Conservation (phyloP, 2,888 invertebrate species). For the Plagodis dolabraria region DNA sequence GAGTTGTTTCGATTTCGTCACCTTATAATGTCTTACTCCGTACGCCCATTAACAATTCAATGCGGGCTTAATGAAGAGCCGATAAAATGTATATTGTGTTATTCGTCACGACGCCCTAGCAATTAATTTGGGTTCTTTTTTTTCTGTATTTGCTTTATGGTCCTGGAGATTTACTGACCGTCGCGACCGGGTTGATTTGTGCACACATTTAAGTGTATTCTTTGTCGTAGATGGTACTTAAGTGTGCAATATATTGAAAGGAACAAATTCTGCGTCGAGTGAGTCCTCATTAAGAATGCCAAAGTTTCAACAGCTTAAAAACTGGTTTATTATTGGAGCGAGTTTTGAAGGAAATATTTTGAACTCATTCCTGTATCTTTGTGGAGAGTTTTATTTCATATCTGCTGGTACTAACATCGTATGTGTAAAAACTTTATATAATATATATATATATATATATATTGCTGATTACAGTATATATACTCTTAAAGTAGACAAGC, state of each 20-base stretch:
- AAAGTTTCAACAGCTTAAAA: slow-evolving; percentile 59
- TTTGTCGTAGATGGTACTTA: slow-evolving; percentile 67
- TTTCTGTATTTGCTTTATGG: slow-evolving; percentile 73
- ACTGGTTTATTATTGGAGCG: slow-evolving; percentile 41
- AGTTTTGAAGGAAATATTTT: slow-evolving; percentile 20
- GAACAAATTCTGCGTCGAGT: slow-evolving; percentile 72
- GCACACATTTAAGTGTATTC: slow-evolving; percentile 67
- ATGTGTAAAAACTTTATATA: background rate
- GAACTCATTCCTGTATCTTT: slow-evolving; percentile 12
- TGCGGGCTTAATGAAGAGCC: slow-evolving; percentile 77
- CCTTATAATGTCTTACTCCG: slow-evolving; percentile 70
- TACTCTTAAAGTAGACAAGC: too few relatives aligned
- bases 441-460: too few relatives aligned
- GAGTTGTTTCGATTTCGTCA: slow-evolving; percentile 72
- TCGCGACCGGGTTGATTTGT: slow-evolving; percentile 72
- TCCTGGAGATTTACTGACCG: slow-evolving; percentile 70
- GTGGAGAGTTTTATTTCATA: background rate
- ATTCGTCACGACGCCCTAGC: slow-evolving; percentile 71
- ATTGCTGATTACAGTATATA: too few relatives aligned
- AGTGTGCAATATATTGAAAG: slow-evolving; percentile 74
- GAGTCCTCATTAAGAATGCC: slow-evolving; percentile 68
- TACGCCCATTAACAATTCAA: slow-evolving; percentile 80
- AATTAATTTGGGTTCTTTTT: slow-evolving; percentile 75
- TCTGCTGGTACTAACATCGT: background rate
- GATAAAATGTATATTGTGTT: slow-evolving; percentile 81